These are phyloP conservation scores for Hydropotes inermis DNA, from an alignment of 2,113 vertebrate species.

Conservation along the genomic window DNA sequence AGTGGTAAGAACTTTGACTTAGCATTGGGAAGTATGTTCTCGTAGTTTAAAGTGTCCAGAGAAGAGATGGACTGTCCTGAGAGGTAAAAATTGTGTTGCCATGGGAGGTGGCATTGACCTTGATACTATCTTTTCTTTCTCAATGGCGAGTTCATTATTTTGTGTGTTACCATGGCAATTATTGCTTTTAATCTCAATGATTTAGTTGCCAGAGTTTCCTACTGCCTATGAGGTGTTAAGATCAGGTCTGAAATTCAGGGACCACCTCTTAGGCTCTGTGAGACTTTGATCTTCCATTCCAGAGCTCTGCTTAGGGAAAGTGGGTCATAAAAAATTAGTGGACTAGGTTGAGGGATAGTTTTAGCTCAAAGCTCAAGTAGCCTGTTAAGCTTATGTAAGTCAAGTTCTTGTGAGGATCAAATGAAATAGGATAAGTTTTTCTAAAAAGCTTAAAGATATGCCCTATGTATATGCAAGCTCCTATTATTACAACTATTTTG, in stretches of 20 bases:
- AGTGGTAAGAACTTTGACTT: neutral
- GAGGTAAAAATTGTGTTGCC: neutral
- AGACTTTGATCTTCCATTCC: neutral
- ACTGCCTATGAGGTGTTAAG: neutral
- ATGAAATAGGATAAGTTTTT: neutral
- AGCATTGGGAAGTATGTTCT: neutral
- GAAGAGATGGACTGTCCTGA: neutral
- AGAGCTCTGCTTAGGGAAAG: neutral
- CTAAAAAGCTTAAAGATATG: neutral
- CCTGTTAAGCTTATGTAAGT: neutral
- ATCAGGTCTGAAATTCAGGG: neutral
- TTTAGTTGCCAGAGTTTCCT: neutral
- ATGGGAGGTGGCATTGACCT: neutral
- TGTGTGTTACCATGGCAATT: neutral
- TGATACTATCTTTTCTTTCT: neutral
- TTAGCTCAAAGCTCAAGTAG: neutral
- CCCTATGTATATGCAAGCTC: neutral
- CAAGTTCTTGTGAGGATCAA: neutral
- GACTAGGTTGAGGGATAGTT: neutral
- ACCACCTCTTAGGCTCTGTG: neutral
- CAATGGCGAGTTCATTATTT: neutral
- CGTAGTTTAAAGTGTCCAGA: neutral
- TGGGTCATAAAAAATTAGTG: neutral
- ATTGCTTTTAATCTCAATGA: neutral
- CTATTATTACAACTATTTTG: neutral